Evolutionary conservation across 2,888 invertebrate genomes (phyloP).

Genomic region (Ennomos erosarius): DNA sequence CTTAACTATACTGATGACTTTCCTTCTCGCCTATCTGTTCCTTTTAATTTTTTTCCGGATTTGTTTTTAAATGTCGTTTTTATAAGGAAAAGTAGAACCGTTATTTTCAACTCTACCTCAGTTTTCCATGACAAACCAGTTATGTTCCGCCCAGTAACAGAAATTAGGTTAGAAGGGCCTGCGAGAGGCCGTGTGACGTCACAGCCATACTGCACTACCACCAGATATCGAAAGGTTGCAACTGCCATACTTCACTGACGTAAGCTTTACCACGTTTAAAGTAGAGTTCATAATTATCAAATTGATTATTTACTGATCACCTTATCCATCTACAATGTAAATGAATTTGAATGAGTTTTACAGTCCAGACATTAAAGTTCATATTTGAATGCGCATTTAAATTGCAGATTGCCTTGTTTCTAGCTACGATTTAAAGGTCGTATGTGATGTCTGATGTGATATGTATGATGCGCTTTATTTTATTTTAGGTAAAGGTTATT

Average conservation of each 20-base stretch:
- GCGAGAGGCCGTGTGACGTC: slow-evolving; percentile 62
- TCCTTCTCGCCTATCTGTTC: too few relatives aligned
- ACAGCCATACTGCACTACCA: slow-evolving; percentile 59
- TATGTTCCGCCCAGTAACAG: slow-evolving; percentile 70
- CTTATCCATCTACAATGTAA: not conserved
- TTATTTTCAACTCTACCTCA: slow-evolving; percentile 11
- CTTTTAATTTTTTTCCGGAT: too few relatives aligned
- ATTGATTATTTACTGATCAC: slow-evolving; percentile 5
- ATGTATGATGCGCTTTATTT: slow-evolving; percentile 14
- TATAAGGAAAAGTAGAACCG: not conserved
- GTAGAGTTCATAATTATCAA: not conserved
- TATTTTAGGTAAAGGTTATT: slow-evolving; percentile 1
- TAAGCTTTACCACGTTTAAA: not conserved
- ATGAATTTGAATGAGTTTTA: slow-evolving; percentile 8
- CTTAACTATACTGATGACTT: too few relatives aligned
- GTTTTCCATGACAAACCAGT: not conserved
- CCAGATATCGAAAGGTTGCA: slow-evolving; percentile 1
- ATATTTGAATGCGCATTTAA: slow-evolving; percentile 42
- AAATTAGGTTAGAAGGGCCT: slow-evolving; percentile 70
- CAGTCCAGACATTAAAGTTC: slow-evolving; percentile 36
- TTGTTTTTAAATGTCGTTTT: too few relatives aligned
- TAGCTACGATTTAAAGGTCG: slow-evolving; percentile 38
- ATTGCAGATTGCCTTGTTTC: slow-evolving; percentile 27
- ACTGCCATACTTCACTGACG: slow-evolving; percentile 2
- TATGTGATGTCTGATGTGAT: slow-evolving; percentile 34